phyloP scores from a whole-genome alignment of 1,140 invertebrate genomes.

The Drosophila jambulina region DNA sequence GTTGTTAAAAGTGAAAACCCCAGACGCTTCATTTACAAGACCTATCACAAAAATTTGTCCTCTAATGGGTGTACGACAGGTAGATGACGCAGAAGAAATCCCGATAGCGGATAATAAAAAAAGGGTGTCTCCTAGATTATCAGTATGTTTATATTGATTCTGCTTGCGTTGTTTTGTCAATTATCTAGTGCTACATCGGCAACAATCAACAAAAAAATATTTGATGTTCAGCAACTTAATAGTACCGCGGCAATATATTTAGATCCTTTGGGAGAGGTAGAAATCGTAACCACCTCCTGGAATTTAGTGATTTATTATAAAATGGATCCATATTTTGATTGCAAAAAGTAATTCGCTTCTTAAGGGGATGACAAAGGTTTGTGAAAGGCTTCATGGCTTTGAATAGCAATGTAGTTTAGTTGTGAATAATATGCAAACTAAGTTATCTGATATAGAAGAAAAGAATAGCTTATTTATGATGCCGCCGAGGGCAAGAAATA shows the following conservation, averaged over 20 bases:
- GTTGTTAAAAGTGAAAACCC: constrained; percentile 2
- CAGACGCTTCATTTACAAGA: constrained; percentile 4
- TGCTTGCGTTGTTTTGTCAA: neutral
- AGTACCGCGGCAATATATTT: constrained; percentile 1
- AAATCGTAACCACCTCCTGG: neutral
- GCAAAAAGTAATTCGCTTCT: neutral
- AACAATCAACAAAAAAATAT: neutral
- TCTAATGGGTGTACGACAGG: too few species aligned
- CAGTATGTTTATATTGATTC: neutral
- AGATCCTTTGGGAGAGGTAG: neutral
- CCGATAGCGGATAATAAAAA: neutral
- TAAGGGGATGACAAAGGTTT: too few species aligned
- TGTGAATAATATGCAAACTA: too few species aligned
- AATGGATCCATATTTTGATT: neutral
- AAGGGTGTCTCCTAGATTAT: constrained; percentile 4
- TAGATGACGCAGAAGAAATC: too few species aligned
- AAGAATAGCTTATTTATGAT: neutral
- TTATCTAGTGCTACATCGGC: neutral
- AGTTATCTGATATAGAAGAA: neutral
- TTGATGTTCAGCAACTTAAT: too few species aligned
- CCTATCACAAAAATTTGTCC: too few species aligned
- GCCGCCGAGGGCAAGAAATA: neutral
- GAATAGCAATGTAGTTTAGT: too few species aligned
- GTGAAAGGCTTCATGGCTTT: too few species aligned
- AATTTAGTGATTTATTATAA: constrained; percentile 5